Base-by-base conservation (phyloP, 2,797 vertebrate species). In the Dendrocincla tyrannina region DNA sequence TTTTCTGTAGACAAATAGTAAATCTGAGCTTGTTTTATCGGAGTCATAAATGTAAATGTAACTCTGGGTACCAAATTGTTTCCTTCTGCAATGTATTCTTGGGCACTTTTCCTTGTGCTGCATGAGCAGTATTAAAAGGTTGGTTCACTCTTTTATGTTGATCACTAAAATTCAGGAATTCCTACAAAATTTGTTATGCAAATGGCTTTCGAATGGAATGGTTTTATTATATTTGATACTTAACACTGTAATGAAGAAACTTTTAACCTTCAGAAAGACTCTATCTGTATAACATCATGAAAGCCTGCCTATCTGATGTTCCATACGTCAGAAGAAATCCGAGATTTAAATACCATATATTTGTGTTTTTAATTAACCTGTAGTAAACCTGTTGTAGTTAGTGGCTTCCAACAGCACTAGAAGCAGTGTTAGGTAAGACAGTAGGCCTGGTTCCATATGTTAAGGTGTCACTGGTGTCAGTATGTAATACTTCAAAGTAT, bases 61-160 rank as follows among this genome's bases (percentile, higher is more conserved):
- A 72, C 49, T 94, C n/a, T 75, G 42, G 35, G 83, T 94, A 85
- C 35, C 24, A 89, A 83, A 88, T 93, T 58, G 60, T 94, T 95
- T 93, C 89, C 30, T 42, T 87, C 44, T 92, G 78, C 75, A 77
- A 0, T 78, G 27, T 63, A 20, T 89, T 89, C 37, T 85, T 93
- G 58, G 35, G 30, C 2, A 2, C 35, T 94, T 77, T 37, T 50
- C 9, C 60, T 89, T 83, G 30, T 77, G 28, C 77, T 11, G 5
- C 11, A 2, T 64, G 46, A 89, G 30, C 68, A n/a, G 46, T 33
- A 20, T 47, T 28, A 53, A 70, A 66, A 89, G 23, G 11, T 70
- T 80, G 20, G 41, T 76, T 89, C 18, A 3, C 10, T 89, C 10
- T 77, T 78, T 30, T 52, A 19, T 58, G 10, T 44, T 70, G 33